A percentile compares a stretch with the other conserved stretches of the same genome.
phyloP scores from a whole-genome alignment of 2,113 vertebrate genomes.

The Colaptes auratus region DNA sequence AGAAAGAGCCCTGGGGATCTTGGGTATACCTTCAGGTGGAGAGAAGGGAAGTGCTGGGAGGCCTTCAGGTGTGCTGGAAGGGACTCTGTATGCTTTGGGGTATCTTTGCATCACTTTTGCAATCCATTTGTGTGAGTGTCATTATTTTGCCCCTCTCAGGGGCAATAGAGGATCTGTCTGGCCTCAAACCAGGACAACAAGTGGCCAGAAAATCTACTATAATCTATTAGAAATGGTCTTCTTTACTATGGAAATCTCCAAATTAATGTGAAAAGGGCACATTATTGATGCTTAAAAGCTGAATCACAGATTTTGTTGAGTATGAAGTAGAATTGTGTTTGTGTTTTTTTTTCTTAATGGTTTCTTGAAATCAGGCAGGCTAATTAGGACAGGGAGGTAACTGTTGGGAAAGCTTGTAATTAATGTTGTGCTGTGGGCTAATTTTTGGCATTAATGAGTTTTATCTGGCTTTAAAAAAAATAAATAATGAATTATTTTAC shows the following conservation, averaged over 20 bases:
- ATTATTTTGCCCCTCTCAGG: no score
- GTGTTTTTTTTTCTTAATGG: background rate
- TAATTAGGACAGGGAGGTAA: conserved; percentile 36
- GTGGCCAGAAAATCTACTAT: background rate
- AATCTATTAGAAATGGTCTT: background rate
- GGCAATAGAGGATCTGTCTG: no score
- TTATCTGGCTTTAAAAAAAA: background rate
- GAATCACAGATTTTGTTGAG: background rate
- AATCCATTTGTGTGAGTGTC: no score
- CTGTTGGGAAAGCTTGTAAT: conserved; percentile 37
- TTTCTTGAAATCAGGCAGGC: background rate
- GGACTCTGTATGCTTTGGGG: no score
- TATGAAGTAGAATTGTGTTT: conserved; percentile 1
- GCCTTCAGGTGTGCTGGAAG: no score
- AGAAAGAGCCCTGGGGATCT: no score
- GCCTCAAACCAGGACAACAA: background rate
- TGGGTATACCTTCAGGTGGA: no score
- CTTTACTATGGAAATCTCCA: background rate
- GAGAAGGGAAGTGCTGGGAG: no score
- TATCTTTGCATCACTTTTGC: no score
- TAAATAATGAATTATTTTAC: conserved; percentile 20
- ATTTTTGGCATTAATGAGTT: conserved; percentile 45
- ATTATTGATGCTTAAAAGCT: background rate
- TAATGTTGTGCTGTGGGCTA: conserved; percentile 29
- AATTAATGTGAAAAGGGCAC: background rate